These are phyloP conservation scores for Zosterops pallidus DNA, from an alignment of 2,113 vertebrate genomes.

Conservation along the genomic window DNA sequence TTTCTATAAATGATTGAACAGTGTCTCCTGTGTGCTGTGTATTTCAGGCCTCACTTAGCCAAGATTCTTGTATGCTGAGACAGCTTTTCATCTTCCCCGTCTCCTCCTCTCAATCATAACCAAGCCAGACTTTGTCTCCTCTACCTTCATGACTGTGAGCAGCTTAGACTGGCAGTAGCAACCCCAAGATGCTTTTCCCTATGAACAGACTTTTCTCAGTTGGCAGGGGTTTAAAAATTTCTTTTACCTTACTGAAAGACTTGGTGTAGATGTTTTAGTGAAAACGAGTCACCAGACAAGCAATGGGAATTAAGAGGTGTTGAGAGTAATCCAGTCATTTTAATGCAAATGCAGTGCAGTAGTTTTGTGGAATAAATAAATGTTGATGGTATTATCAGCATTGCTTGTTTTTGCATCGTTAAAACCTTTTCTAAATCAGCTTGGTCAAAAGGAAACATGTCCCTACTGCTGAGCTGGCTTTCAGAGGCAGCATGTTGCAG, in stretches of 20 bases:
- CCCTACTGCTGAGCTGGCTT: not conserved
- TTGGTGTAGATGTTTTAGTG: not conserved
- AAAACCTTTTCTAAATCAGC: not conserved
- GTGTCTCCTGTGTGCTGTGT: not conserved
- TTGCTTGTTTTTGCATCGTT: not conserved
- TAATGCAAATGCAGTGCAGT: not conserved
- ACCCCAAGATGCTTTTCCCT: not conserved
- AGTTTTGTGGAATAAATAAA: not conserved
- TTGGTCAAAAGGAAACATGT: not conserved
- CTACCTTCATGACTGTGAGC: rapidly evolving
- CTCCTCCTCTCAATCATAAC: not conserved
- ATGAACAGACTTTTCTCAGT: not conserved
- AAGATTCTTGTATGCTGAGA: not conserved
- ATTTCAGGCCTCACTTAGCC: not conserved
- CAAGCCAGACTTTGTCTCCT: not conserved
- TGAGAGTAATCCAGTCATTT: not conserved
- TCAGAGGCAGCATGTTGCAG: not conserved
- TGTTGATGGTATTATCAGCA: not conserved
- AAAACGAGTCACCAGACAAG: not conserved
- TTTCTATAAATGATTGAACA: constrained; percentile 18
- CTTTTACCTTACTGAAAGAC: not conserved
- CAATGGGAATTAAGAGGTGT: not conserved
- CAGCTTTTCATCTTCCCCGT: not conserved
- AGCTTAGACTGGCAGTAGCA: not conserved
- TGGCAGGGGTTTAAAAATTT: not conserved